Base-by-base conservation (phyloP, 2,113 vertebrate species). In the Rhinichthys klamathensis region DNA sequence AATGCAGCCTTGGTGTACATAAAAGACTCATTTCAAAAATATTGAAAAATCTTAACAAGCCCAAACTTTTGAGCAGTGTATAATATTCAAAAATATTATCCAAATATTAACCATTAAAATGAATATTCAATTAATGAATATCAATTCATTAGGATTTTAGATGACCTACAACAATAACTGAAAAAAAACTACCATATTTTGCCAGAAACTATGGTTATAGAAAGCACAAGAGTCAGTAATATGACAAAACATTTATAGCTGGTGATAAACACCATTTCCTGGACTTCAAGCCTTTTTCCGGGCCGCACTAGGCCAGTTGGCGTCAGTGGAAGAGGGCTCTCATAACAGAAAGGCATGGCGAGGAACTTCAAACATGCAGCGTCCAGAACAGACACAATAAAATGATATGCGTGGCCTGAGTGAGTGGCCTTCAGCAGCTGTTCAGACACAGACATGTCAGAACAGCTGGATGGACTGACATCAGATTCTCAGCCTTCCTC, bases 351-450 rank as follows among this genome's bases (percentile, higher is more conserved):
- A 51, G 35, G 67, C 27, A 56, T 11, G 54, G 38, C 25, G 35
- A 87, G 58, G 58, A 87, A 84, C 86, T 84, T 88, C 87, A 87
- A 87, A 88, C 78, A 27, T 63, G 35, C 41, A 46, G 60, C 67
- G 75, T 87, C 86, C 84, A 75, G 49, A 83, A 83, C 76, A 87
- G 89, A 90, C 85, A 85, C 80, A 90, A 87, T 86, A 88, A 84
- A 90, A 86, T 80, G 32, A 86, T 88, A 79, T 77, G 79, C 60
- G 51, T 85, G 80, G 49, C 86, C 83, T 72, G 80, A 83, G 83
- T 84, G 56, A 83, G 85, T 61, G 56, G 69, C 65, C 69, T 41
- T 44, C 70, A 84, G 85, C 89, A 88, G 87, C 89, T 90, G 87
- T 88, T 90, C 87, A 74, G 44, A 87, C 38, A 75, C 21, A 83